Evolutionary conservation across 37 sponge, comb jelly and placozoan genomes (phyloP).

Genomic region (Halichondria panicea): DNA sequence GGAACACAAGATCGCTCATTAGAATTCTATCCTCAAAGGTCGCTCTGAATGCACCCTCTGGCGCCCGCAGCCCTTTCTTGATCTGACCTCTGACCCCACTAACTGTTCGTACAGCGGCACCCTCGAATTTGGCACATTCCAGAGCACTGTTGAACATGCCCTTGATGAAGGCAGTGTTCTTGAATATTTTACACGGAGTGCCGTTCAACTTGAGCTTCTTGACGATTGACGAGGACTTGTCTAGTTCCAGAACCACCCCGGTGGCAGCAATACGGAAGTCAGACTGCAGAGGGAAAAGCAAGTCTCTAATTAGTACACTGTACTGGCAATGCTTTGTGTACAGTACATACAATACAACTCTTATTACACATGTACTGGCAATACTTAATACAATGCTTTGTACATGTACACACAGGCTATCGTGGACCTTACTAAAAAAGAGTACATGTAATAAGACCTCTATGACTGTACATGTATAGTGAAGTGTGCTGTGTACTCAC

Average conservation of each 20-base stretch:
- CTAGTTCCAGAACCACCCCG: slow-evolving; percentile 84
- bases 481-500: too few species aligned
- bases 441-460: too few species aligned
- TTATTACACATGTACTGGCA: background rate
- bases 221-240: slow-evolving; percentile 83
- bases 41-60: slow-evolving; percentile 92
- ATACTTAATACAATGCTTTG: slow-evolving; percentile 2
- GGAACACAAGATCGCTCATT: slow-evolving; percentile 91
- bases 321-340: too few species aligned
- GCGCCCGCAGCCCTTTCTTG: slow-evolving; percentile 80
- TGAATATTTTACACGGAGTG: slow-evolving; percentile 95
- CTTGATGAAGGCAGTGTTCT: slow-evolving; percentile 98
- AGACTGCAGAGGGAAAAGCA: too few species aligned
- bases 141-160: slow-evolving; percentile 92
- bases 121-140: slow-evolving; percentile 95
- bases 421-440: too few species aligned
- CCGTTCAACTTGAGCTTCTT: slow-evolving; percentile 96
- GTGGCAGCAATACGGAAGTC: slow-evolving; percentile 92
- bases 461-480: too few species aligned
- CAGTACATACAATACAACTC: too few species aligned
- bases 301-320: background rate
- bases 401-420: too few species aligned
- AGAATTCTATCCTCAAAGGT: slow-evolving; percentile 97
- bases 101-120: slow-evolving; percentile 88
- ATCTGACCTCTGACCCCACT: slow-evolving; percentile 95